Base-by-base conservation (phyloP, 92 coral and sea anemone genomes). In the Isaurus tuberculatus region DNA sequence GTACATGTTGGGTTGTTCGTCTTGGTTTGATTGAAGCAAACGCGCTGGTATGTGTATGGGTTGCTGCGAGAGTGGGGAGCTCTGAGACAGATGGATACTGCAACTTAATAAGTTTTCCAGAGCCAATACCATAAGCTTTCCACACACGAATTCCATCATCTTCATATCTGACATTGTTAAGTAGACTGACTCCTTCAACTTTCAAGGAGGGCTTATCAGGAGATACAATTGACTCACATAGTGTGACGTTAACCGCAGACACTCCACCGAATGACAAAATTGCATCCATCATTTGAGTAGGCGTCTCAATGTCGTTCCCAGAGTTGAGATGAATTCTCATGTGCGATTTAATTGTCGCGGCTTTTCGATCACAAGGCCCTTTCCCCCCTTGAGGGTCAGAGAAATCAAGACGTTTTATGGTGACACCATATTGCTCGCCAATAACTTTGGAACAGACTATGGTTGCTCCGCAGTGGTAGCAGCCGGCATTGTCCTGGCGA, bases 191-290 rank as follows among this genome's bases (percentile, higher is more conserved):
- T 3, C 84, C 88, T 4, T 77, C 91, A 27, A 27, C 27, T 60
- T 27, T 6, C 66, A 60, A 27, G 30, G 28, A 40, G 46, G 46
- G 46, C 46, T 40, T 40, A 40, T 40, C 46, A 40, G 46, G 46
- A 40, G 46, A 40, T 40, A 4, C 46, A 40, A 40, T 40, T 40
- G 46, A 40, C 46, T 40, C 46, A 40, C 46, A 40, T 40, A 40
- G 46, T 40, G 46, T 40, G 46, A 88, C 85, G 87, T 77, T 79
- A 82, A 84, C 91, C 55, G 81, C 89, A 70, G 91, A 89, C 43
- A 88, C 87, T 85, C 89, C 91, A 84, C 88, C 86, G 31, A 86
- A 84, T 70, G 89, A 88, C 67, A 88, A 88, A 68, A 84, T 88
- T 48, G 91, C 91, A 67, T 88, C 89, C 57, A 71, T 84, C 91